Percentiles rank a stretch among this genome's conserved stretches.
Evolutionary conservation across 2,888 invertebrate species (phyloP).

Genomic region (Macrosoma leucophasiata): DNA sequence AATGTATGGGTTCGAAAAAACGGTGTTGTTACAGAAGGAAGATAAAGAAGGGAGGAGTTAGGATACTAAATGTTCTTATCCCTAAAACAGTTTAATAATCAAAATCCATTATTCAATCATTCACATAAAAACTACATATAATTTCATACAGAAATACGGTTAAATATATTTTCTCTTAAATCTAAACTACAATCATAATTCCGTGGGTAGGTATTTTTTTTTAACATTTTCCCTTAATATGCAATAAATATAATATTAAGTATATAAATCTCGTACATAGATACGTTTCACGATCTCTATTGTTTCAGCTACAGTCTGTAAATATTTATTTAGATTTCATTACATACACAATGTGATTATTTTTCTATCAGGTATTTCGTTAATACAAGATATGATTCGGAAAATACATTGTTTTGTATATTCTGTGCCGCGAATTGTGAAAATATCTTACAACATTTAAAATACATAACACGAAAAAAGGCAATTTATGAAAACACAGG

Average conservation of each 20-base stretch:
- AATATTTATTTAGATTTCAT: constrained; percentile 44
- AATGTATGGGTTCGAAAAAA: too few species aligned
- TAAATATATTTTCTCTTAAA: constrained; percentile 72
- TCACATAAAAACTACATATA: constrained; percentile 76
- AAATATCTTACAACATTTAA: too few species aligned
- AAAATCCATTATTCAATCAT: constrained; percentile 69
- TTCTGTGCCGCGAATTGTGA: too few species aligned
- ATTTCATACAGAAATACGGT: constrained; percentile 76
- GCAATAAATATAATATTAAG: constrained; percentile 61
- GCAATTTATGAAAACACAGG: too few species aligned
- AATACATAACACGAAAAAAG: too few species aligned
- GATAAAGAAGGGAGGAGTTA: constrained; percentile 30
- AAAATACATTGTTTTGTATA: constrained; percentile 29
- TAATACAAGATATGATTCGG: constrained; percentile 61
- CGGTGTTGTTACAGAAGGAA: neutral
- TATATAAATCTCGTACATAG: constrained; percentile 57
- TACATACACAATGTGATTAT: constrained; percentile 49
- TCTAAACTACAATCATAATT: constrained; percentile 68
- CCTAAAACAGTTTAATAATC: constrained; percentile 69
- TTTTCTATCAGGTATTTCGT: constrained; percentile 68
- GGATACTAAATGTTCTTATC: constrained; percentile 39
- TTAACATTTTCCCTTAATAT: constrained; percentile 66
- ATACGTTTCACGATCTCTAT: constrained; percentile 44
- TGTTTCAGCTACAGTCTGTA: constrained; percentile 51
- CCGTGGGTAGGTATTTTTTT: constrained; percentile 59